phyloP scores from a whole-genome alignment of 2,797 vertebrate species.

The Kryptopterus vitreolus region DNA sequence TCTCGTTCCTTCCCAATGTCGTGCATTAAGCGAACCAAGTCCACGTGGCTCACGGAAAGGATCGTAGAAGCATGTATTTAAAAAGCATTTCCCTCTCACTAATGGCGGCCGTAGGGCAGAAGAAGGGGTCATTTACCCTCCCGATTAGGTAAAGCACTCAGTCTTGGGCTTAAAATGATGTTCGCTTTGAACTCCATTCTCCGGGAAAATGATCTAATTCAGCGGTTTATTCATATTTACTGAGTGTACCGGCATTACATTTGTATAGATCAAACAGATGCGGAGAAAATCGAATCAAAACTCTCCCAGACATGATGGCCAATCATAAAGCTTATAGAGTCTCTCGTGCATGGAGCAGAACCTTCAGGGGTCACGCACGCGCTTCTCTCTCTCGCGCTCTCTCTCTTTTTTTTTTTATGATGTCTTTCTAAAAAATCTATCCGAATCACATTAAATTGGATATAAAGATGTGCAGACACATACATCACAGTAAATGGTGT shows the following conservation, averaged over 20 bases:
- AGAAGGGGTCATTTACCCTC: constrained; percentile 77
- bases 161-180: constrained; percentile 82
- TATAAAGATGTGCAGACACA: constrained; percentile 73
- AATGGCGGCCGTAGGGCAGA: constrained; percentile 72
- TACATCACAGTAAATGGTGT: constrained; percentile 74
- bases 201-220: constrained; percentile 81
- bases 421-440: constrained; percentile 81
- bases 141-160: constrained; percentile 71
- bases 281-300: constrained; percentile 82
- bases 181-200: constrained; percentile 79
- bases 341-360: constrained; percentile 60
- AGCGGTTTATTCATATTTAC: constrained; percentile 94
- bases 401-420: constrained; percentile 83
- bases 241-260: constrained; percentile 85
- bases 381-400: too few species aligned
- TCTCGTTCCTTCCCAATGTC: constrained; percentile 60
- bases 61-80: constrained; percentile 74
- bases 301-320: constrained; percentile 72
- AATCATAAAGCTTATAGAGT: constrained; percentile 65
- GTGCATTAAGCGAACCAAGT: constrained; percentile 63
- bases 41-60: constrained; percentile 60
- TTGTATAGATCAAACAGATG: constrained; percentile 86
- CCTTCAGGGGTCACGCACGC: constrained; percentile 73
- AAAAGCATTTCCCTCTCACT: constrained; percentile 69
- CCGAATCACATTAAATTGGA: constrained; percentile 74